Conservation (phyloP, 2,888 invertebrate species). For the Eupeodes luniger region DNA sequence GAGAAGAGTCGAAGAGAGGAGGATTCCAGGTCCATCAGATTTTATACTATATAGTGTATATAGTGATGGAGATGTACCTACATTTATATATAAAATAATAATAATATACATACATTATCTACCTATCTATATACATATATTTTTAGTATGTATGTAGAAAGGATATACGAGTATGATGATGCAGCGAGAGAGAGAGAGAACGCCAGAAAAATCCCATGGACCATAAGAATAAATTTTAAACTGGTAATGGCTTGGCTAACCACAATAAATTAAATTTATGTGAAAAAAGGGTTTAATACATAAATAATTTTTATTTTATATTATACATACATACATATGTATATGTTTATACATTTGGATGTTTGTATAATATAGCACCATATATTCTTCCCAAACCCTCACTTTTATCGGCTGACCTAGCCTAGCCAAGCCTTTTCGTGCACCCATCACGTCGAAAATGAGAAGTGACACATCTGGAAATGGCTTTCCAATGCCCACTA, state of each 20-base stretch:
- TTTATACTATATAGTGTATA: no score
- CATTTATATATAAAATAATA: not conserved
- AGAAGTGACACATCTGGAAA: constrained; percentile 69
- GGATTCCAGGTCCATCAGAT: no score
- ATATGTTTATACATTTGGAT: no score
- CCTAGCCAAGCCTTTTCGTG: not conserved
- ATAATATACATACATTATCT: not conserved
- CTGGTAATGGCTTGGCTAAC: constrained; percentile 72
- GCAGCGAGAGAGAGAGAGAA: not conserved
- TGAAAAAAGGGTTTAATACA: constrained; percentile 46
- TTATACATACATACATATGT: not conserved
- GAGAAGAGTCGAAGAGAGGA: not conserved
- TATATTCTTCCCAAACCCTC: no score
- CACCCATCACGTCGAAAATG: constrained; percentile 21
- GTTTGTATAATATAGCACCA: no score
- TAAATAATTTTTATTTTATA: constrained; percentile 9
- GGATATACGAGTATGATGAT: not conserved
- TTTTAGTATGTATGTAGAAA: constrained; percentile 6
- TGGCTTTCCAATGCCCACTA: constrained; percentile 52
- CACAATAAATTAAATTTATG: constrained; percentile 75
- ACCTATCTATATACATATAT: not conserved
- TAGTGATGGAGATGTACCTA: constrained; percentile 1
- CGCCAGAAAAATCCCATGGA: constrained; percentile 19
- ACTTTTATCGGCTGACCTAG: not conserved
- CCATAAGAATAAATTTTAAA: constrained; percentile 72